These are phyloP conservation scores for Nemopilema nomurai DNA, from an alignment of 30 jellyfish, hydroid and myxozoan genomes.

Conservation along the genomic window DNA sequence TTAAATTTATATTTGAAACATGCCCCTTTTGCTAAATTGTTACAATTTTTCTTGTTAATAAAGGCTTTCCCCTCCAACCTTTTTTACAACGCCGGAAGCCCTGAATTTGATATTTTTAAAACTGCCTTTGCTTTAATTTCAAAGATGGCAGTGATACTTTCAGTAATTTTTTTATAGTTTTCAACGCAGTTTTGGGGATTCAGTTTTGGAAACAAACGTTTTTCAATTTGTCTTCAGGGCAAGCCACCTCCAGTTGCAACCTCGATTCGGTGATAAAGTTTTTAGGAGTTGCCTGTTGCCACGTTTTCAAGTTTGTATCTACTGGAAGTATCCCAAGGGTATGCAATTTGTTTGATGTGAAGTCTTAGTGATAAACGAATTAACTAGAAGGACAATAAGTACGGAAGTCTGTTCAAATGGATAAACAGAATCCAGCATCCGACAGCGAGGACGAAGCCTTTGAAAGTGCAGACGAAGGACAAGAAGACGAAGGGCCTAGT, in stretches of 20 bases:
- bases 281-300: constrained; percentile 8
- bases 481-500: constrained; percentile 48
- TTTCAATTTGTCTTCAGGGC: too few species aligned
- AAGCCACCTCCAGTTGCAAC: neutral
- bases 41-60: too few species aligned
- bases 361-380: neutral
- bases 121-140: neutral
- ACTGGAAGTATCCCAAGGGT: neutral
- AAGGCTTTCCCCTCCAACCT: too few species aligned
- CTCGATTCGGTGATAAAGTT: neutral
- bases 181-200: neutral
- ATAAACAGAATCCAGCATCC: constrained; percentile 9
- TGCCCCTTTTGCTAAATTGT: too few species aligned
- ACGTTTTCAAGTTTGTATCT: constrained; percentile 24
- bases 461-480: constrained; percentile 96
- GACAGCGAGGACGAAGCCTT: constrained; percentile 91
- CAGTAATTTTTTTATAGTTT: too few species aligned
- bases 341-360: neutral
- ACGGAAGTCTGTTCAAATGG: constrained; percentile 22
- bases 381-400: neutral
- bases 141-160: neutral
- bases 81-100: too few species aligned
- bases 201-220: too few species aligned
- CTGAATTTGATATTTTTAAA: too few species aligned
- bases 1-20: too few species aligned